Conservation (phyloP, 2,113 vertebrate species). For the Solea solea region DNA sequence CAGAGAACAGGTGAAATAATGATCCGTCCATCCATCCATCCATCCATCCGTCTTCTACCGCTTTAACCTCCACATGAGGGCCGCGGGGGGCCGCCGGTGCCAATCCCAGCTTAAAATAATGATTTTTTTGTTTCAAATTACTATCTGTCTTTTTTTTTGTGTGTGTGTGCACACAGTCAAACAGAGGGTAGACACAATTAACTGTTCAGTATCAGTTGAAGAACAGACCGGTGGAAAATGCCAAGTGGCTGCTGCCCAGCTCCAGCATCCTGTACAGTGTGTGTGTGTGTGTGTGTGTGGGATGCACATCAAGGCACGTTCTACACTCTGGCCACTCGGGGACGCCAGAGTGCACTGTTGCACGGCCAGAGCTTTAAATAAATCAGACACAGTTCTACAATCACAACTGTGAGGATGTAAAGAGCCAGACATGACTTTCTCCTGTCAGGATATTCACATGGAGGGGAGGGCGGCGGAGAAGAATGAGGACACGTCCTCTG, state of each 20-base stretch:
- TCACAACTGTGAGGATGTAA: constrained; percentile 66
- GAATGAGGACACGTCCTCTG: constrained; percentile 69
- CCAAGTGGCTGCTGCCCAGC: not conserved
- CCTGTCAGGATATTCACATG: constrained; percentile 67
- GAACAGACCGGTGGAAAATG: not conserved
- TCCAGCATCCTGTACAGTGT: constrained; percentile 17
- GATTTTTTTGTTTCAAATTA: too few species aligned
- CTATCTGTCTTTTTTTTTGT: too few species aligned
- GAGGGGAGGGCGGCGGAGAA: constrained; percentile 61
- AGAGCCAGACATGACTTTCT: constrained; percentile 60
- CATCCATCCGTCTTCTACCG: too few species aligned
- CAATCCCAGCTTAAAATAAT: too few species aligned
- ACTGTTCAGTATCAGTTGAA: constrained; percentile 7
- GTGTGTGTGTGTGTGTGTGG: not conserved
- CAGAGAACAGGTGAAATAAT: too few species aligned
- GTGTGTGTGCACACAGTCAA: not conserved
- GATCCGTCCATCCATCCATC: too few species aligned
- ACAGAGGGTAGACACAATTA: not conserved
- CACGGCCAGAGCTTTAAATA: constrained; percentile 39
- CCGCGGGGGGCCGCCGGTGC: too few species aligned
- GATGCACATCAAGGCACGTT: not conserved
- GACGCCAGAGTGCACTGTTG: constrained; percentile 53
- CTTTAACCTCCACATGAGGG: too few species aligned
- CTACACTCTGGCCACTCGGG: constrained; percentile 47
- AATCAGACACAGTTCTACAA: constrained; percentile 67